Evolutionary conservation across 2,888 invertebrate species (phyloP), one percentile per base, ranked within the genome.

Genomic region (Cheilosia soror): DNA sequence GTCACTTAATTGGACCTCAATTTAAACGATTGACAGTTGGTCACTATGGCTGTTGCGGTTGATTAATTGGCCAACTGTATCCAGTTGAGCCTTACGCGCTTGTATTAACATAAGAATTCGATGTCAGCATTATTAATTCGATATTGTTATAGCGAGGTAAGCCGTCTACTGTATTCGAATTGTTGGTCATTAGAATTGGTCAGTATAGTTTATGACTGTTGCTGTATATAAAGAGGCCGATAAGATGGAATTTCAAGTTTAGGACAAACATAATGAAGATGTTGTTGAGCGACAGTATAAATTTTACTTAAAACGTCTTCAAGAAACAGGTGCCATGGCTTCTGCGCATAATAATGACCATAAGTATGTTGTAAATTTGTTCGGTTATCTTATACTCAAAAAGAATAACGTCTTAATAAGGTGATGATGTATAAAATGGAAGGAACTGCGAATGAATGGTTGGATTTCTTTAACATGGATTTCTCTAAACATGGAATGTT

Each of bases 21-120:
- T 62, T 62, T 47, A 31, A 31, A 44, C 5, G 65, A 25, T 63
- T 15, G 31, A 25, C 25, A 25, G 49, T 37, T 40, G 49, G 51
- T 20, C 13, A 33, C 20, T 33, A 20, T 49, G 3, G 25, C 4
- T 11, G 3, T 42, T 20, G 9, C 9, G 49, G 31, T 27, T 55
- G 44, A 73, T 55, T 47, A 73, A 73, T 63, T 73, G 33, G 27
- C 55, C 55, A 73, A 25, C 73, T 29, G 31, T 55, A 13, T 25
- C 27, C 15, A 55, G 37, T 15, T 73, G 63, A 73, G 51, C 49
- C 29, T 60, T 72, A 72, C 72, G 62, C 6, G 7, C 13, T 0
- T 53, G 25, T 13, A 73, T 73, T 65, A 25, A 42, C 73, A 65
- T 73, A 73, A 15, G 27, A 73, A 53, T 55, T 53, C 20, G 31